Evolutionary conservation across 2,113 vertebrate genomes (phyloP).

Genomic region (Hassar affinis): DNA sequence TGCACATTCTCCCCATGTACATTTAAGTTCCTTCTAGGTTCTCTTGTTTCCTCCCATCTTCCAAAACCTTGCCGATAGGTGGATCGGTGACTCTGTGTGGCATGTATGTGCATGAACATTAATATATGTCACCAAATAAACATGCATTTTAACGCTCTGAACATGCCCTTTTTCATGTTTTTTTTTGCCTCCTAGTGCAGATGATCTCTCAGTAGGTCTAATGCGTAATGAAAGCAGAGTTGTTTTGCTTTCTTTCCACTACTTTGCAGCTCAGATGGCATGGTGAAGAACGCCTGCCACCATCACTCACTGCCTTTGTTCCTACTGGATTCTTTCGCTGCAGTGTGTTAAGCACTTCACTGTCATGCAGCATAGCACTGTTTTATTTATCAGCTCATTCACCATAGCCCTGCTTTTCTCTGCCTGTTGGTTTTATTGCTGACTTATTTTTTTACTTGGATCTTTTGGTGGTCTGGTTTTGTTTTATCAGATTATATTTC

Average conservation of each 20-base stretch:
- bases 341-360: conserved; percentile 19
- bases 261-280: conserved; percentile 23
- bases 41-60: background rate
- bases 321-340: conserved; percentile 15
- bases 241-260: conserved; percentile 36
- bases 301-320: conserved; percentile 16
- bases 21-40: background rate
- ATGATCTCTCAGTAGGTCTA: conserved; percentile 51
- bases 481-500: conserved; percentile 7
- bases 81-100: background rate
- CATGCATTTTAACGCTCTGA: background rate
- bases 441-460: background rate
- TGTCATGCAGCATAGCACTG: background rate
- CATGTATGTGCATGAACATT: too few relatives aligned
- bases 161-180: background rate
- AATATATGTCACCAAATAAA: background rate
- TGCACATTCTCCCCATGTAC: background rate
- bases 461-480: background rate
- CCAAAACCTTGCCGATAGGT: background rate
- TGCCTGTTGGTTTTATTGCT: background rate
- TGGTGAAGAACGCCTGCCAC: conserved; percentile 24
- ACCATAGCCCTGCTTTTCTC: background rate
- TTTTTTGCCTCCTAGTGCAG: conserved; percentile 9
- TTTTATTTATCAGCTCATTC: conserved; percentile 22
- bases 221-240: conserved; percentile 41